phyloP scores from a whole-genome alignment of 2,113 vertebrate species.

The Suricata suricatta region DNA sequence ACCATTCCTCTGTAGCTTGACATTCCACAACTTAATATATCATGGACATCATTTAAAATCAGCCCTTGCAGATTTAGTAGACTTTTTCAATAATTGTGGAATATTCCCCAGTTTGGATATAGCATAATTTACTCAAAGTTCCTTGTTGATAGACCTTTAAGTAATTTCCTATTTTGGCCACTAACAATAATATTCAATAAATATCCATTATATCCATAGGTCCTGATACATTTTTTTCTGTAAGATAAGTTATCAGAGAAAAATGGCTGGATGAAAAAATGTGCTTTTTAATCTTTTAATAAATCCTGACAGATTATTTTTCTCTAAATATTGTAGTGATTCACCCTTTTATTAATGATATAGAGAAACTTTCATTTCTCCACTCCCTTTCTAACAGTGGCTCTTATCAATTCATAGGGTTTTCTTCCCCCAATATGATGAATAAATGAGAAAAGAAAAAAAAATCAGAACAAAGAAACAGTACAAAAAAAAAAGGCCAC shows the following conservation, averaged over 20 bases:
- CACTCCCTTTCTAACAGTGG: neutral
- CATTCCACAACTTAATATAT: neutral
- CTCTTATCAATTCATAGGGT: neutral
- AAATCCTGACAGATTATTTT: slow-evolving; percentile 7
- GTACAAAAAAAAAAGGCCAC: neutral
- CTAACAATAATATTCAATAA: neutral
- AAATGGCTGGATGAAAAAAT: neutral
- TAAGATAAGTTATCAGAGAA: neutral
- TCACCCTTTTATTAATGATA: neutral
- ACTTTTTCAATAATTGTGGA: neutral
- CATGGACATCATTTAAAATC: neutral
- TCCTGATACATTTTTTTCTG: neutral
- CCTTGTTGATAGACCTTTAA: slow-evolving; percentile 3
- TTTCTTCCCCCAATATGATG: neutral
- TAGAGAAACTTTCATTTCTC: neutral
- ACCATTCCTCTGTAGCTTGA: slow-evolving; percentile 31
- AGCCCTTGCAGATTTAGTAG: neutral
- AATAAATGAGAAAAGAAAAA: neutral
- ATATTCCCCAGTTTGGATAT: neutral
- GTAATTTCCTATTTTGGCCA: neutral
- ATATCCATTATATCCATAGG: neutral
- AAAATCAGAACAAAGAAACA: neutral
- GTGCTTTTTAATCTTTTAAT: neutral
- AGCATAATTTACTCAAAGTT: slow-evolving; percentile 11
- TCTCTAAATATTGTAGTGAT: neutral